Evolutionary conservation across 2,113 vertebrate species (phyloP), one percentile per base, ranked within the genome.

Genomic region (Carassius gibelio): DNA sequence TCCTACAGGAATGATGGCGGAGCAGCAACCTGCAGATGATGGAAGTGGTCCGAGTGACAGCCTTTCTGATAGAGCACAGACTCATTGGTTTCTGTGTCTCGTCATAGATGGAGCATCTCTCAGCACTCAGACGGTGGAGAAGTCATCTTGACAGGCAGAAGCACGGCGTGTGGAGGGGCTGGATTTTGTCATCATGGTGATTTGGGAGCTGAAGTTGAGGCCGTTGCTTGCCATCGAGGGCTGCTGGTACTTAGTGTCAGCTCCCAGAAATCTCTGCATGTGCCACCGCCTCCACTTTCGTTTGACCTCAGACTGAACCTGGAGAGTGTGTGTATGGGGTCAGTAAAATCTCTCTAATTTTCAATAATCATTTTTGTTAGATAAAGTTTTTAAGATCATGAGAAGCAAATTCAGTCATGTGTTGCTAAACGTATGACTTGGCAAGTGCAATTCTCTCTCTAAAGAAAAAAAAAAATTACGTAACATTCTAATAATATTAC

Each of bases 271-370:
- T 89, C 96, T 91, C 90, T 98, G 96, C 88, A 96, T 89, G 72
- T 96, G 96, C 97, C 97, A 99, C 91, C 97, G 95, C 64, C 97
- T 90, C 98, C 98, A 99, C 89, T 99, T 99, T 66, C 98, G 92
- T 91, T 96, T 97, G 81, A 99, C 94, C 90, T 99, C 98, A 0
- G 95, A 95, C 89, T 99, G 98, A 62, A 99, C 98, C 98, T 99
- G 90, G 1, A 36, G 8, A 78, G 48, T 48, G 61, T 45, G 30
- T 11, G 15, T 13, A 59, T 21, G 52, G 11, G 9, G 59, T 11
- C 15, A 50, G 34, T 36, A 26, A 10, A 69, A 26, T 11, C 17
- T 48, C 45, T 48, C 0, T 45, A 8, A 23, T 50, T 26, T 50
- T 48, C 45, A 3, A 11, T 11, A 48, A 48, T 10, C 3, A 48